Base-by-base conservation (phyloP, 2,113 vertebrate genomes). In the Vanacampus margaritifer region DNA sequence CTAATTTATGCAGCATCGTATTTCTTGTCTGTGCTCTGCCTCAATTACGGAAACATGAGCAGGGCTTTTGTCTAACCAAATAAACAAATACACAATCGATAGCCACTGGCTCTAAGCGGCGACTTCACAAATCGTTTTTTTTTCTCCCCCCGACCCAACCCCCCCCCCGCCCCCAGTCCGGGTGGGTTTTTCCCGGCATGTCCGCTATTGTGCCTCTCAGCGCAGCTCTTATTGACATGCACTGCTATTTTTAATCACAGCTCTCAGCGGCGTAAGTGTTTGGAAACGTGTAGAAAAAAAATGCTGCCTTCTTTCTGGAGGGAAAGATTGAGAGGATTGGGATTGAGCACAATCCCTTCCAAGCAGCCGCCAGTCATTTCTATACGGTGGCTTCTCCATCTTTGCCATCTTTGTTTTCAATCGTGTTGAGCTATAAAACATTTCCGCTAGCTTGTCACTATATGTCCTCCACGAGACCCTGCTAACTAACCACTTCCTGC, bases 1-100 rank as follows among this genome's bases (percentile, higher is more conserved):
- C 82, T 86, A 64, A 91, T 89, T 90, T 87, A 84, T 85, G 79
- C 72, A 80, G 87, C 84, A 89, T 93, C 80, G 16, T 82, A 82
- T 91, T 90, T 86, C 90, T 78, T 24, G 67, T 66, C 76, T 76
- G 71, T 80, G 75, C 85, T 89, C 67, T 67, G 43, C 76, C 70
- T 82, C 86, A 64, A 75, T 88, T 89, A 83, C 72, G 66, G 88
- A 87, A 87, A 89, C 67, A 23, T 77, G 86, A 92, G 86, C 45
- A 75, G 74, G 73, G 68, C 64, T 72, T 75, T 54, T 72, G 67
- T 68, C 63, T 86, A 89, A 87, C 76, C 80, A 67, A 74, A 86
- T 85, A 90, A 81, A 84, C 84, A 89, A 87, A 87, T 72, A 84
- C 64, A 78, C 74, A 86, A 88, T 87, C 83, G 69, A 89, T 87